Evolutionary conservation across 2,888 invertebrate species (phyloP).

Genomic region (Erebia ligea): DNA sequence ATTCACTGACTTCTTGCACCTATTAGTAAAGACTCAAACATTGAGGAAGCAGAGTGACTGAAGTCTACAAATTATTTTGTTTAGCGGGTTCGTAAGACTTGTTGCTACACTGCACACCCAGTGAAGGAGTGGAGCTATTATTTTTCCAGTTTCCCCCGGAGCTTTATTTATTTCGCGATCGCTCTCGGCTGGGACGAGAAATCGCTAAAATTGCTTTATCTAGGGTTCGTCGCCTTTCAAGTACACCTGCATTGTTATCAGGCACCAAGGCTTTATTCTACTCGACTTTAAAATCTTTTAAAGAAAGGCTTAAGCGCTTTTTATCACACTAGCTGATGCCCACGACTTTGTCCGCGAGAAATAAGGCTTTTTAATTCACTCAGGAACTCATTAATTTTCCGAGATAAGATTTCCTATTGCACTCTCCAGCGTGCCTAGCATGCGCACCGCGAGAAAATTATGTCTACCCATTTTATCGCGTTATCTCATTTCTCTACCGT

Average conservation of each 20-base stretch:
- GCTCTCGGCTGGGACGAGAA: conserved; percentile 16
- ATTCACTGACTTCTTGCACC: too few relatives aligned
- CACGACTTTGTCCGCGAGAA: not conserved
- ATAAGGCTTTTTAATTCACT: too few relatives aligned
- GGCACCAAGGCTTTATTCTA: conserved; percentile 5
- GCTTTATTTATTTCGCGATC: conserved; percentile 22
- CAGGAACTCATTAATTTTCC: too few relatives aligned
- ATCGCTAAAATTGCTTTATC: conserved; percentile 29
- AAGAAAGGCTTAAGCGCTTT: conserved; percentile 1
- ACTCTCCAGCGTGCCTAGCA: too few relatives aligned
- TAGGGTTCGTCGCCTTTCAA: conserved; percentile 21
- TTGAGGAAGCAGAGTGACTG: too few relatives aligned
- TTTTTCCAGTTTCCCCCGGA: conserved; percentile 17
- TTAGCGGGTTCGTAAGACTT: conserved; percentile 7
- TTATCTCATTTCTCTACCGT: too few relatives aligned
- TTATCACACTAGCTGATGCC: too few relatives aligned
- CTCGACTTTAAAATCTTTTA: conserved; percentile 5
- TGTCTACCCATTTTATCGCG: too few relatives aligned
- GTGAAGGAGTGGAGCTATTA: conserved; percentile 12
- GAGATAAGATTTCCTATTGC: too few relatives aligned
- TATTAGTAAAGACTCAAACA: too few relatives aligned
- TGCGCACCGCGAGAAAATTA: too few relatives aligned
- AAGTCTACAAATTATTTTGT: not conserved
- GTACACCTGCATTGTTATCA: conserved; percentile 19
- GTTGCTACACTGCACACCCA: conserved; percentile 2